phyloP scores from a whole-genome alignment of 2,888 invertebrate species.

The Nomada flava region DNA sequence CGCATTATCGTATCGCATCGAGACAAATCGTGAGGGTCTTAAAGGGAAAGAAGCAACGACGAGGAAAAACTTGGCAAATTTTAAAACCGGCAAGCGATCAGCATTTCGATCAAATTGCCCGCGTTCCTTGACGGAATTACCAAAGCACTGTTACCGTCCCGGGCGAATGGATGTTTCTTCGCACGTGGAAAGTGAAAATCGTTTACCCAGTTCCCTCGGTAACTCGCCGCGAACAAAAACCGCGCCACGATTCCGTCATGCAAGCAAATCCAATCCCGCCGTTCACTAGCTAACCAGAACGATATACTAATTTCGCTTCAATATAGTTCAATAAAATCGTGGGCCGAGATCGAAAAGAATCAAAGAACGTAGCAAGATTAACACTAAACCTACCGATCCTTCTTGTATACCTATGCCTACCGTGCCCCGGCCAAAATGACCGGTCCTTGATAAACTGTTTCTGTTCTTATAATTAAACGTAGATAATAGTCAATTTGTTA shows the following conservation, averaged over 20 bases:
- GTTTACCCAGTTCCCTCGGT: background rate
- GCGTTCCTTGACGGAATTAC: conserved; percentile 2
- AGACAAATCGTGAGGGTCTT: conserved; percentile 23
- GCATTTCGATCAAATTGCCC: conserved; percentile 4
- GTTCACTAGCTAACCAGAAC: conserved; percentile 17
- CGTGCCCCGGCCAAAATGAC: no score
- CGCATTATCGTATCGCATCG: conserved; percentile 23
- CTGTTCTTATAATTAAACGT: no score
- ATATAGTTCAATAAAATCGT: background rate
- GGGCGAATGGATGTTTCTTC: conserved; percentile 8
- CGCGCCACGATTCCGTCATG: background rate
- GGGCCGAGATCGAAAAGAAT: background rate
- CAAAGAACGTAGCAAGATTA: no score
- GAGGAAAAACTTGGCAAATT: background rate
- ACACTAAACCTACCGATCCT: no score
- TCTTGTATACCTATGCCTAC: no score
- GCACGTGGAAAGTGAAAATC: background rate
- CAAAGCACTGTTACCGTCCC: background rate
- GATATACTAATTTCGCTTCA: conserved; percentile 15
- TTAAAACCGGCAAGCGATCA: conserved; percentile 10
- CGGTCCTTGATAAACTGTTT: no score
- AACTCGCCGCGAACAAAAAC: conserved; percentile 10
- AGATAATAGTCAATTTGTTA: no score
- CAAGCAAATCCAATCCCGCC: conserved; percentile 29
- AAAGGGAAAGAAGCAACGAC: background rate